These are phyloP conservation scores for Scatophagus argus DNA, from an alignment of 2,113 vertebrate genomes.

Conservation along the genomic window DNA sequence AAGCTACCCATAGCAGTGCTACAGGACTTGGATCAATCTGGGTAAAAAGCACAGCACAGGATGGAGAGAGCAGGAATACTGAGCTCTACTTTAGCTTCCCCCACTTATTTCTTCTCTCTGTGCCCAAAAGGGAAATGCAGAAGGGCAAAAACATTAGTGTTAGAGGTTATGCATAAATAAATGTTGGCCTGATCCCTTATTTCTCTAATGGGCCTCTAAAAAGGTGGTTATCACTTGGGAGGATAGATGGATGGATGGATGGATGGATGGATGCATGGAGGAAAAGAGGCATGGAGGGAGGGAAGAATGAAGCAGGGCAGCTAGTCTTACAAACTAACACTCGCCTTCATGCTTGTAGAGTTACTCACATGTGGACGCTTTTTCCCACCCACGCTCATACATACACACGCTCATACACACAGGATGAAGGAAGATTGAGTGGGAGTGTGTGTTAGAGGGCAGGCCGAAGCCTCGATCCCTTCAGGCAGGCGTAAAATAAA, in stretches of 20 bases:
- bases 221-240: background rate
- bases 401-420: constrained; percentile 16
- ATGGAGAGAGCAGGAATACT: constrained; percentile 51
- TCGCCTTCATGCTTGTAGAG: constrained; percentile 29
- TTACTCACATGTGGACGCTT: constrained; percentile 54
- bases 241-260: background rate
- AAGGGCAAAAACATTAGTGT: constrained; percentile 46
- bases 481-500: constrained; percentile 59
- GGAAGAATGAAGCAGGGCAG: background rate
- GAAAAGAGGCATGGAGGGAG: background rate
- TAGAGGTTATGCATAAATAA: constrained; percentile 58
- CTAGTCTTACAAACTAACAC: constrained; percentile 27
- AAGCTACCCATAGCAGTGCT: constrained; percentile 43
- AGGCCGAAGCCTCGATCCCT: constrained; percentile 59
- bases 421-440: constrained; percentile 61
- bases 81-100: constrained; percentile 43
- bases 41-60: constrained; percentile 51
- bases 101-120: constrained; percentile 36
- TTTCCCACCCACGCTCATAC: constrained; percentile 53
- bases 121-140: constrained; percentile 35
- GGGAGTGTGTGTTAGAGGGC: constrained; percentile 69
- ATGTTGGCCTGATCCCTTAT: constrained; percentile 25
- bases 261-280: background rate
- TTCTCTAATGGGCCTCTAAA: constrained; percentile 47
- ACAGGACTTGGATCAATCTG: constrained; percentile 58